phyloP scores from a whole-genome alignment of 2,888 invertebrate species.

The Luffia ferchaultella region DNA sequence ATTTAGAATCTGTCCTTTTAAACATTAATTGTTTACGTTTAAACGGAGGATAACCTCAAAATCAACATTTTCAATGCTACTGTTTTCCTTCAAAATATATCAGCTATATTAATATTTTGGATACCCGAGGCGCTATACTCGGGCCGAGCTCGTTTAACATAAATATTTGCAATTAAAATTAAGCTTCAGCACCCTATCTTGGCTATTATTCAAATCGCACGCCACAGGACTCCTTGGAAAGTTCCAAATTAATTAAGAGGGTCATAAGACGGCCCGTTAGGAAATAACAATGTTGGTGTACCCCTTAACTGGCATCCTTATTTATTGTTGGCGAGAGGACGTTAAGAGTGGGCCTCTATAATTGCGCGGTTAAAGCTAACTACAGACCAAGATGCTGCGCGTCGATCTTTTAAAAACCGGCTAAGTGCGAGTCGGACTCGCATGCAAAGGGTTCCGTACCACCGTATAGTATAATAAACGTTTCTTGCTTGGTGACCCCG shows the following conservation, averaged over 20 bases:
- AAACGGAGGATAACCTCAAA: too few species aligned
- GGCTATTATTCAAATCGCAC: conserved; percentile 63
- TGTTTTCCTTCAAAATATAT: too few species aligned
- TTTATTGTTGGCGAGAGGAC: conserved; percentile 49
- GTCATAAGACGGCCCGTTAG: conserved; percentile 63
- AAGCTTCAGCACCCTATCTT: conserved; percentile 51
- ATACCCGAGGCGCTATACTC: neutral
- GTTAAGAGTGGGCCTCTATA: conserved; percentile 37
- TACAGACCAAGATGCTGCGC: too few species aligned
- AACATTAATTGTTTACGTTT: too few species aligned
- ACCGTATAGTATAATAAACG: too few species aligned
- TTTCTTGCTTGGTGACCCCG: too few species aligned
- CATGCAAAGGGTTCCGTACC: neutral
- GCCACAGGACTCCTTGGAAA: conserved; percentile 62
- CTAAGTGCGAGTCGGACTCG: neutral
- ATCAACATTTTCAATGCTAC: too few species aligned
- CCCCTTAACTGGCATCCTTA: conserved; percentile 43
- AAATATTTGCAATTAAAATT: conserved; percentile 68
- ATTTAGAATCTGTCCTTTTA: too few species aligned
- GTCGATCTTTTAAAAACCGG: too few species aligned
- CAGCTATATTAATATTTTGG: neutral
- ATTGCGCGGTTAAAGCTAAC: conserved; percentile 18
- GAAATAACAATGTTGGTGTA: conserved; percentile 55
- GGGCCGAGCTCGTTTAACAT: conserved; percentile 45
- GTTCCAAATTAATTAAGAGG: conserved; percentile 67